Evolutionary conservation across 2,797 vertebrate genomes (phyloP).

Genomic region (Pipistrellus pygmaeus): DNA sequence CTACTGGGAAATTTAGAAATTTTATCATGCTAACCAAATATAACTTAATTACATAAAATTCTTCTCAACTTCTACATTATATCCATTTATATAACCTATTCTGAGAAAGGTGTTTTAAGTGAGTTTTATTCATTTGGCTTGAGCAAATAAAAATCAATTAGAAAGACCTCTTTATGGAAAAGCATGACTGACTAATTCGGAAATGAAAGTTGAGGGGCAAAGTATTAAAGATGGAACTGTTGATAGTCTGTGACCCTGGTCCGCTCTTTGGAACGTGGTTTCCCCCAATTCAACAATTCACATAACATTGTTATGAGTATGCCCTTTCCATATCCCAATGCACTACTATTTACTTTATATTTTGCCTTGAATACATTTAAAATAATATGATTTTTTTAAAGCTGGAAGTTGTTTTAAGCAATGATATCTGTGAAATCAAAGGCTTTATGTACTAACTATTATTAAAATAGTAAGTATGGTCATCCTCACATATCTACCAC

Average conservation of each 20-base stretch:
- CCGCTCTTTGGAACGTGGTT: not conserved
- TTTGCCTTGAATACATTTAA: not conserved
- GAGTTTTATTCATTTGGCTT: slow-evolving; percentile 17
- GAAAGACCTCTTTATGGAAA: not conserved
- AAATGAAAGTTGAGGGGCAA: not conserved
- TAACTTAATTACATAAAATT: slow-evolving; percentile 51
- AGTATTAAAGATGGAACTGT: not conserved
- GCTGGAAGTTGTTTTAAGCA: slow-evolving; percentile 25
- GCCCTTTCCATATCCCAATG: not conserved
- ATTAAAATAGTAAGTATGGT: not conserved
- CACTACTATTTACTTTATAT: not conserved
- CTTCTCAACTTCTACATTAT: not conserved
- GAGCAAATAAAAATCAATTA: not conserved
- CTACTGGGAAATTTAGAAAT: slow-evolving; percentile 29
- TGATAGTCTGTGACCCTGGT: not conserved
- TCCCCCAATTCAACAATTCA: not conserved
- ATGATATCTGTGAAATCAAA: not conserved
- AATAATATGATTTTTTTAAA: not conserved
- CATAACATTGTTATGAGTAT: not conserved
- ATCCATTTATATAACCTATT: not conserved
- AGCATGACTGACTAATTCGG: not conserved
- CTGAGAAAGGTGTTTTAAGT: slow-evolving; percentile 10
- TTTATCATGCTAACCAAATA: not conserved
- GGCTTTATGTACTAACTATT: not conserved
- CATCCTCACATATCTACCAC: not conserved